Conservation (phyloP, 1,140 invertebrate genomes). For the Drosophila ercepeae region DNA sequence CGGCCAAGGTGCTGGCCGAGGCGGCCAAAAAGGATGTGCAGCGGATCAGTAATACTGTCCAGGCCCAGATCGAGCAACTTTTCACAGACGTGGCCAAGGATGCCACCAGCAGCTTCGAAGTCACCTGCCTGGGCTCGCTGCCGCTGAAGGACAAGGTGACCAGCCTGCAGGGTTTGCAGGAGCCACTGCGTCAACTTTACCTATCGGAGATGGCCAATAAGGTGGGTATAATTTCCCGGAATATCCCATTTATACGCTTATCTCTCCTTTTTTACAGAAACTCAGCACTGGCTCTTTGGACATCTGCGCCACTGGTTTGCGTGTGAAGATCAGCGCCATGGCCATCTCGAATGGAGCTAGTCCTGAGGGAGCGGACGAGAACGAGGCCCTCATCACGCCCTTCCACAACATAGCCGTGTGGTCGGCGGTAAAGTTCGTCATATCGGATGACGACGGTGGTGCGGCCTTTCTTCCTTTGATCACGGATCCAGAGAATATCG, state of each 20-base stretch:
- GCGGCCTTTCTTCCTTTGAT: slow-evolving; percentile 93
- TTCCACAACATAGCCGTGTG: slow-evolving; percentile 96
- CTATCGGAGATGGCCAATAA: slow-evolving; percentile 83
- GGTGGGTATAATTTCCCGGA: slow-evolving; percentile 41
- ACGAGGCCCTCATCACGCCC: slow-evolving; percentile 87
- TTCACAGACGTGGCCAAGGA: slow-evolving; percentile 92
- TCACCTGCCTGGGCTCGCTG: slow-evolving; percentile 92
- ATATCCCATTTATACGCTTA: not conserved
- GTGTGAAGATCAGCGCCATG: slow-evolving; percentile 83
- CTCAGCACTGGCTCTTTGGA: slow-evolving; percentile 86
- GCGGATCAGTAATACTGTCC: slow-evolving; percentile 89
- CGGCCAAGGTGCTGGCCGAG: slow-evolving; percentile 71
- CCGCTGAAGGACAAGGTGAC: slow-evolving; percentile 91
- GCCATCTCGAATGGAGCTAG: slow-evolving; percentile 12
- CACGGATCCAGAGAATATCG: slow-evolving; percentile 91
- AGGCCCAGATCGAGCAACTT: slow-evolving; percentile 93
- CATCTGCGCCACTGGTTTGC: slow-evolving; percentile 88
- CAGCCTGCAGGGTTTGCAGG: slow-evolving; percentile 91
- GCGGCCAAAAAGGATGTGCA: slow-evolving; percentile 78
- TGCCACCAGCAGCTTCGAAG: slow-evolving; percentile 87
- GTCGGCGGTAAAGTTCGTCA: slow-evolving; percentile 92
- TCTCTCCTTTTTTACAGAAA: slow-evolving; percentile 33
- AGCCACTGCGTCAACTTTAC: slow-evolving; percentile 91
- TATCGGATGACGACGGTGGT: slow-evolving; percentile 85
- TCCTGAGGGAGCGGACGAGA: slow-evolving; percentile 21